phyloP scores from a whole-genome alignment of 2,888 invertebrate species.

The Malthinus flaveolus region DNA sequence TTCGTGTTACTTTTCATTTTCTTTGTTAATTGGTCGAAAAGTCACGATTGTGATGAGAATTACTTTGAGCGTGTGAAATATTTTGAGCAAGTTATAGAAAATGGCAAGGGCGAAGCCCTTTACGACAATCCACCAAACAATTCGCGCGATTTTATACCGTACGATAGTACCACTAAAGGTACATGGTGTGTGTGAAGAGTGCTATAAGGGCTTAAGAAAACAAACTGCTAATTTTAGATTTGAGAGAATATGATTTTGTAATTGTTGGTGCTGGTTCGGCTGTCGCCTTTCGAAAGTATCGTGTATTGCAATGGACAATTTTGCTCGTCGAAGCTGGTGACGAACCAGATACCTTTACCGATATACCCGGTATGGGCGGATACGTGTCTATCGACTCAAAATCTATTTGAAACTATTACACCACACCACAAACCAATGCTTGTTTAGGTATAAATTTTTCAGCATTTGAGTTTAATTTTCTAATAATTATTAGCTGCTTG shows the following conservation, averaged over 20 bases:
- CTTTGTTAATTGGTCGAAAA: no score
- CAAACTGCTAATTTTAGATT: neutral
- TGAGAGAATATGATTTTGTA: conserved; percentile 63
- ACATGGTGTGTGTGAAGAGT: no score
- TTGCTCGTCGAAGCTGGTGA: conserved; percentile 68
- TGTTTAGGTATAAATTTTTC: conserved; percentile 11
- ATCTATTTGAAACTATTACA: conserved; percentile 18
- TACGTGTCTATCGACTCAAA: neutral
- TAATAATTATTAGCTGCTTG: neutral
- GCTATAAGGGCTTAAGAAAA: no score
- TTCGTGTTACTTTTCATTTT: no score
- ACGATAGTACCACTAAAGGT: no score
- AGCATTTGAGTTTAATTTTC: no score
- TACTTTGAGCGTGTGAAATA: no score
- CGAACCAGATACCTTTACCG: conserved; percentile 7
- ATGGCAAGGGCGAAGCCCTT: no score
- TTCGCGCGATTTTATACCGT: no score
- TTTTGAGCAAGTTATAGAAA: no score
- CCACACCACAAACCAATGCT: conserved; percentile 1
- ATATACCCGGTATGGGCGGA: conserved; percentile 8
- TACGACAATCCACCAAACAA: no score
- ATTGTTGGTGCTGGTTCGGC: conserved; percentile 69
- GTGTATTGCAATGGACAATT: conserved; percentile 65
- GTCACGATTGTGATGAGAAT: no score
- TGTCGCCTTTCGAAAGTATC: conserved; percentile 66